Conservation (phyloP, 1,140 invertebrate genomes). For the Hypothenemus hampei region DNA sequence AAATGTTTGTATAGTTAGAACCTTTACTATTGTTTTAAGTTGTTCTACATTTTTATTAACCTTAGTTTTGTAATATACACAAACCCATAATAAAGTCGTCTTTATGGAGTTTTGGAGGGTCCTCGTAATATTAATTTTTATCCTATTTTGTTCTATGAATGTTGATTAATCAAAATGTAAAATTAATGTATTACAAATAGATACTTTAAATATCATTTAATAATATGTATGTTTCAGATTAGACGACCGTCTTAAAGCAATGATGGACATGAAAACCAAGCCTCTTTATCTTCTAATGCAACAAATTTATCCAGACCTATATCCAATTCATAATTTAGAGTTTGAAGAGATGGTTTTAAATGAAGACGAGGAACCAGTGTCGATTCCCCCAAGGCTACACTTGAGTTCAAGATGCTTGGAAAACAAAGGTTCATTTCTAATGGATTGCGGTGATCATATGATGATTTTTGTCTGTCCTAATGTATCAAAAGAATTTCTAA, state of each 20-base stretch:
- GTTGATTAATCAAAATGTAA: no score
- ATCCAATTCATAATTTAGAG: constrained; percentile 77
- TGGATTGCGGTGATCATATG: constrained; percentile 83
- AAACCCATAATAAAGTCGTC: no score
- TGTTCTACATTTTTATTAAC: not conserved
- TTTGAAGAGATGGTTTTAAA: constrained; percentile 57
- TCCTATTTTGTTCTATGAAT: no score
- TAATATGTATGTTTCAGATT: no score
- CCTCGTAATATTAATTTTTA: no score
- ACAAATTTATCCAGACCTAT: constrained; percentile 89
- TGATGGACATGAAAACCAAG: constrained; percentile 90
- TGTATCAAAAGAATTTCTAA: constrained; percentile 70
- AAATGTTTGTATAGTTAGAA: constrained; percentile 65
- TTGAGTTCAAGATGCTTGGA: constrained; percentile 70
- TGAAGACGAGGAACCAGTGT: constrained; percentile 51
- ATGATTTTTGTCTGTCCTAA: constrained; percentile 83
- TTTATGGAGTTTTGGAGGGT: no score
- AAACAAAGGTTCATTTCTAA: constrained; percentile 82
- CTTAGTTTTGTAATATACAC: no score
- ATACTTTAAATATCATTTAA: no score
- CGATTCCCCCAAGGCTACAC: constrained; percentile 60
- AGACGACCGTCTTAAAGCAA: constrained; percentile 88
- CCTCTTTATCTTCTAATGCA: constrained; percentile 79
- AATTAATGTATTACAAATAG: no score
- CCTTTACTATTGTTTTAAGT: not conserved